These are phyloP conservation scores for Mimachlamys varia DNA, from an alignment of 2,888 invertebrate genomes.

Conservation along the genomic window DNA sequence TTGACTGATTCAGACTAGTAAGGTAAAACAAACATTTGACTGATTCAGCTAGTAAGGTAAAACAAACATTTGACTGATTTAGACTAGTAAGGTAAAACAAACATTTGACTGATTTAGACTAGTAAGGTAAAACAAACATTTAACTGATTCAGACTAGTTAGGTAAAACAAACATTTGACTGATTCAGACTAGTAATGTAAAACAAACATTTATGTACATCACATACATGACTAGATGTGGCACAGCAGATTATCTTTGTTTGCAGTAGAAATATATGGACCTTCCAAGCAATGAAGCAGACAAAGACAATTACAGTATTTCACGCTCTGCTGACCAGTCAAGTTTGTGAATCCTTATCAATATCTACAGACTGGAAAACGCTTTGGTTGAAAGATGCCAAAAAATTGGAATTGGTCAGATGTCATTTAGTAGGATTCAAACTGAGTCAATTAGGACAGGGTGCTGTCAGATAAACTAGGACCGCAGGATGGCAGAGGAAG, in stretches of 20 bases:
- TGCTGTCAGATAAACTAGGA: background rate
- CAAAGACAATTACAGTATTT: conserved; percentile 11
- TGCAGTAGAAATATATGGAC: background rate
- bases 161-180: background rate
- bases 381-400: background rate
- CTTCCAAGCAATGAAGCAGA: background rate
- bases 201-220: background rate
- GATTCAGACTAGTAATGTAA: background rate
- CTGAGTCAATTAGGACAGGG: background rate
- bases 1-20: too few relatives aligned
- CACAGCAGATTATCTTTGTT: background rate
- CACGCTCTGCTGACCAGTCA: background rate
- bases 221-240: background rate
- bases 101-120: background rate
- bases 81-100: background rate
- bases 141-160: too few relatives aligned
- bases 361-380: background rate
- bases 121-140: background rate
- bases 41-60: background rate
- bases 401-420: background rate
- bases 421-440: background rate
- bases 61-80: too few relatives aligned
- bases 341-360: background rate
- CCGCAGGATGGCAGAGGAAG: background rate
- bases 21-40: background rate